These are phyloP conservation scores for Eira barbara DNA, from an alignment of 2,113 vertebrate species.

Conservation along the genomic window DNA sequence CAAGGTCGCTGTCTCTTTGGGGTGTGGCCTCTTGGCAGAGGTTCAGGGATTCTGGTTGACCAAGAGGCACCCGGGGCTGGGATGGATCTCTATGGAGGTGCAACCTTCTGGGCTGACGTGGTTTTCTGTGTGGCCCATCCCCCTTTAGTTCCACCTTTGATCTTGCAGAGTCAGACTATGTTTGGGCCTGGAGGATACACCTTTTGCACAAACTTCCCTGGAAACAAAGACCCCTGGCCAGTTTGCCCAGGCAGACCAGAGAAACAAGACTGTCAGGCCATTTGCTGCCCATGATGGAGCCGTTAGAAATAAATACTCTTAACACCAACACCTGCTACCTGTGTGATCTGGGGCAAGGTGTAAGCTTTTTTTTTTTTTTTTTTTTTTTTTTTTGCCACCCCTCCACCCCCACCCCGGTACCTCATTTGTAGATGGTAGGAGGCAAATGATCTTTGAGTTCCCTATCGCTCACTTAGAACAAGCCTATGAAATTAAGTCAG, in stretches of 20 bases:
- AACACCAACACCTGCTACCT: neutral
- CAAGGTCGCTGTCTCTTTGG: neutral
- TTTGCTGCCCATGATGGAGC: neutral
- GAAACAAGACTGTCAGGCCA: neutral
- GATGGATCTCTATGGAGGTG: neutral
- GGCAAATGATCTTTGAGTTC: neutral
- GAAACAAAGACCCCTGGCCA: neutral
- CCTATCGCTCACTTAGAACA: neutral
- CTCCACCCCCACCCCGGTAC: neutral
- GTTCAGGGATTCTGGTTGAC: conserved; percentile 13
- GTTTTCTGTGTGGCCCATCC: neutral
- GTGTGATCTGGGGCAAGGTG: neutral
- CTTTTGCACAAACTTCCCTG: conserved; percentile 35
- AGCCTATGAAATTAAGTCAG: neutral
- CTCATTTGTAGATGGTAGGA: neutral
- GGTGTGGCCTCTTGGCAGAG: conserved; percentile 21
- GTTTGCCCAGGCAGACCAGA: neutral
- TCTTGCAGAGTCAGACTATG: conserved; percentile 44
- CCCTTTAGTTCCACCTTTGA: conserved; percentile 50
- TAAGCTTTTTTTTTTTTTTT: neutral
- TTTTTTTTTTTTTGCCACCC: neutral
- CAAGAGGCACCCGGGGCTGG: neutral
- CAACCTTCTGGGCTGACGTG: conserved; percentile 1
- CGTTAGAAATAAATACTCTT: neutral
- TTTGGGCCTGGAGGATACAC: conserved; percentile 16